phyloP scores from a whole-genome alignment of 2,797 vertebrate genomes.

The Thunnus albacares region DNA sequence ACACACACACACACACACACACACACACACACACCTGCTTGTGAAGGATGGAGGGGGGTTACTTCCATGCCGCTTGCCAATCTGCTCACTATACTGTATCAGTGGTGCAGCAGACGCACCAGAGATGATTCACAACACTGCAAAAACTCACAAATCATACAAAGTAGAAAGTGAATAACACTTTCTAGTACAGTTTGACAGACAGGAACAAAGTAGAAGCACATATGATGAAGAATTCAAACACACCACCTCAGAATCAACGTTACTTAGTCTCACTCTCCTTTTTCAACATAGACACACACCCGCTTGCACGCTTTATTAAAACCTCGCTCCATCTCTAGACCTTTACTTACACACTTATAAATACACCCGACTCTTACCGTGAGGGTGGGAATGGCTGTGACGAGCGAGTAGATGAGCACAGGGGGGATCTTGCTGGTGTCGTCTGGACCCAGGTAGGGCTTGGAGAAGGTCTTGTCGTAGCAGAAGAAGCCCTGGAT shows the following conservation, averaged over 20 bases:
- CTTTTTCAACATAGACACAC: neutral
- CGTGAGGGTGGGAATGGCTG: constrained; percentile 90
- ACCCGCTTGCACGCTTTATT: neutral
- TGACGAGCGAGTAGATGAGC: constrained; percentile 91
- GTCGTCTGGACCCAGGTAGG: constrained; percentile 91
- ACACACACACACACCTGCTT: constrained; percentile 41
- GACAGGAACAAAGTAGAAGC: neutral
- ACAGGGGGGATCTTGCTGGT: constrained; percentile 90
- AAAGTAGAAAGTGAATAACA: neutral
- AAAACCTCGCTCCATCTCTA: neutral
- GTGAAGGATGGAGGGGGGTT: constrained; percentile 47
- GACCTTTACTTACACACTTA: constrained; percentile 19
- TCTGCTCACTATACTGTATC: constrained; percentile 52
- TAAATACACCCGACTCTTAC: constrained; percentile 80
- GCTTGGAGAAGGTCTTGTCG: constrained; percentile 91
- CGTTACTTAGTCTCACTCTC: constrained; percentile 3
- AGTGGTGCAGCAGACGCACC: constrained; percentile 25
- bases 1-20: constrained; percentile 19
- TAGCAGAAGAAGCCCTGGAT: constrained; percentile 95
- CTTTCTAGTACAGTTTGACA: neutral
- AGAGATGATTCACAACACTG: constrained; percentile 27
- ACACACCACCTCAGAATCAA: constrained; percentile 17
- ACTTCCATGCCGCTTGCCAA: constrained; percentile 57
- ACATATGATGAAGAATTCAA: neutral
- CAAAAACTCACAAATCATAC: constrained; percentile 36